Percentiles rank a stretch among this genome's conserved stretches.
Conservation (phyloP, 2,888 invertebrate species). For the Brachylomia viminalis region DNA sequence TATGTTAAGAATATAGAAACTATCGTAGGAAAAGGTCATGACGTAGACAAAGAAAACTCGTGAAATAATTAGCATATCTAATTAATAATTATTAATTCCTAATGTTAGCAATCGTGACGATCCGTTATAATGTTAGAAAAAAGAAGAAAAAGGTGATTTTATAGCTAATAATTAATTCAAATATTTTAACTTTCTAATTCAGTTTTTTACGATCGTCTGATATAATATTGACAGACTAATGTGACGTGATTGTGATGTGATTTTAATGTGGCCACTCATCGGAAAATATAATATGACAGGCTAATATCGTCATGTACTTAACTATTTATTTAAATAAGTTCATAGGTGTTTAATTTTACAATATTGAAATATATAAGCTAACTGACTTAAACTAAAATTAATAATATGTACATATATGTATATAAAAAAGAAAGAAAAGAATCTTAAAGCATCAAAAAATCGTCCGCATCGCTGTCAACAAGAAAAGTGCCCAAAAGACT, state of each 20-base stretch:
- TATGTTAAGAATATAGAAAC: background rate
- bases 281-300: conserved; percentile 1
- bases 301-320: background rate
- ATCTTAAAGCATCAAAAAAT: no score
- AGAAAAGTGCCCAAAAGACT: no score
- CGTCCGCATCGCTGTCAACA: no score
- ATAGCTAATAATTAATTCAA: conserved; percentile 4
- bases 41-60: background rate
- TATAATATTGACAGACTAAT: conserved; percentile 36
- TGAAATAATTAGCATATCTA: conserved; percentile 7
- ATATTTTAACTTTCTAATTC: conserved; percentile 32
- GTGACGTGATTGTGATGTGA: background rate
- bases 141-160: background rate
- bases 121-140: background rate
- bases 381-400: no score
- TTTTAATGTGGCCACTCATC: conserved; percentile 19
- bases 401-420: no score
- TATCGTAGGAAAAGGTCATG: conserved; percentile 2
- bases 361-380: no score
- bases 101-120: background rate
- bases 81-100: conserved; percentile 8
- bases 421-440: no score
- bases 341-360: no score
- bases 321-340: no score
- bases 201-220: conserved; percentile 32